Evolutionary conservation across 64 coral and sea anemone species (phyloP), one percentile per base, ranked within the genome.

Genomic region (Montipora cactus): DNA sequence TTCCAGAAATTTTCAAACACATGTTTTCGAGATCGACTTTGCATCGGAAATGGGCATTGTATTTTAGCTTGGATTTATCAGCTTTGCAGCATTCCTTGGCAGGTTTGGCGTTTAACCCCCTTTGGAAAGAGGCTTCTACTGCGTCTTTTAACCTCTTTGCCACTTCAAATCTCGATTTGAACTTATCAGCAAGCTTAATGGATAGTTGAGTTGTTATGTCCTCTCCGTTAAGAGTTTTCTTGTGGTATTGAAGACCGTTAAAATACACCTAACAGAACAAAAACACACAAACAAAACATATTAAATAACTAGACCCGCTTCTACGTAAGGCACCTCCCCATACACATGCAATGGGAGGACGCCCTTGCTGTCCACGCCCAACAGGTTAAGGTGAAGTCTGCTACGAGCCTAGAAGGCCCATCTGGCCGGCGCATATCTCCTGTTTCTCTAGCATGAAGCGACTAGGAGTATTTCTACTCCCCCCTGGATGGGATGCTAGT

Each of bases 41-140:
- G 48, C 72, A 61, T 5, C 75, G 69, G 13, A 88, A 93, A 20
- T 83, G 22, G 1, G 8, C 75, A 53, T 87, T 72, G 59, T 87
- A 87, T 47, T 78, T 67, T 15, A 64, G 47, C 48, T 12, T 51
- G 2, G 59, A 25, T 79, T 37, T 91, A 18, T 79, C 50, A 16
- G 49, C 45, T 45, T 93, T 77, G 55, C 91, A 93, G 75, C 91
- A 93, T 78, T 93, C 82, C 22, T 52, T 19, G 55, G 47, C 16
- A 57, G 53, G 53, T 57, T 52, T 15, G 3, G 6, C 15, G 4
- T 74, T 76, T 5, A 2, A 3, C 6, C 23, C 3, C 9, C 47
- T 70, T 5, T 8, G 14, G 55, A 88, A 93, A 1, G 91, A 87
- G 1, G 44, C 61, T 47, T 93, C 91, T 14, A 93, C 83, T 0